These are phyloP conservation scores for Diorhabda sublineata DNA, from an alignment of 1,140 invertebrate species.

Conservation along the genomic window DNA sequence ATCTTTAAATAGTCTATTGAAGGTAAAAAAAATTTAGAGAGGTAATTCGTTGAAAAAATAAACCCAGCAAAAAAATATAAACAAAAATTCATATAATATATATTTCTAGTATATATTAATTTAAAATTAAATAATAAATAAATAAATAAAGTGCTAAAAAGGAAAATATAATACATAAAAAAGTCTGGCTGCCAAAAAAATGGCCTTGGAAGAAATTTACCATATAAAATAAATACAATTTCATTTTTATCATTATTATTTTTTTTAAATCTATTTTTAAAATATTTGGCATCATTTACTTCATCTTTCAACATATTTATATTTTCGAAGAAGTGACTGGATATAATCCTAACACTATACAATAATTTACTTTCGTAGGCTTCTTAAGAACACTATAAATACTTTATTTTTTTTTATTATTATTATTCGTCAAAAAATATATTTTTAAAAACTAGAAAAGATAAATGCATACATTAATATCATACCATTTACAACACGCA, in stretches of 20 bases:
- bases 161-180: slow-evolving; percentile 29
- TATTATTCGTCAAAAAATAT: slow-evolving; percentile 40
- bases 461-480: slow-evolving; percentile 27
- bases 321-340: slow-evolving; percentile 35
- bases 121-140: slow-evolving; percentile 16
- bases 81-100: background rate
- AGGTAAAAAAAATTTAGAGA: background rate
- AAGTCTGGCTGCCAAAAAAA: slow-evolving; percentile 29
- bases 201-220: slow-evolving; percentile 34
- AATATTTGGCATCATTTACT: slow-evolving; percentile 45
- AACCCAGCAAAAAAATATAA: slow-evolving; percentile 5
- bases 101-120: no score
- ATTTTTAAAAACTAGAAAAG: slow-evolving; percentile 37
- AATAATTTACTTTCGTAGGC: slow-evolving; percentile 39
- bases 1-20: slow-evolving; percentile 5
- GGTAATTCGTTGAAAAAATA: background rate
- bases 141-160: slow-evolving; percentile 23
- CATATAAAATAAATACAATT: slow-evolving; percentile 21
- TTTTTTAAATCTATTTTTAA: slow-evolving; percentile 28
- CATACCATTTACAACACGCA: slow-evolving; percentile 25
- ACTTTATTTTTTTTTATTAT: slow-evolving; percentile 33
- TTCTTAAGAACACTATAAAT: slow-evolving; percentile 39
- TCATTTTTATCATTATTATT: background rate
- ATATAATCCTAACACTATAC: slow-evolving; percentile 39
- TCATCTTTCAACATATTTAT: slow-evolving; percentile 41